Evolutionary conservation across 2,113 vertebrate genomes (phyloP), one percentile per base, ranked within the genome.

Genomic region (Rattus rattus): DNA sequence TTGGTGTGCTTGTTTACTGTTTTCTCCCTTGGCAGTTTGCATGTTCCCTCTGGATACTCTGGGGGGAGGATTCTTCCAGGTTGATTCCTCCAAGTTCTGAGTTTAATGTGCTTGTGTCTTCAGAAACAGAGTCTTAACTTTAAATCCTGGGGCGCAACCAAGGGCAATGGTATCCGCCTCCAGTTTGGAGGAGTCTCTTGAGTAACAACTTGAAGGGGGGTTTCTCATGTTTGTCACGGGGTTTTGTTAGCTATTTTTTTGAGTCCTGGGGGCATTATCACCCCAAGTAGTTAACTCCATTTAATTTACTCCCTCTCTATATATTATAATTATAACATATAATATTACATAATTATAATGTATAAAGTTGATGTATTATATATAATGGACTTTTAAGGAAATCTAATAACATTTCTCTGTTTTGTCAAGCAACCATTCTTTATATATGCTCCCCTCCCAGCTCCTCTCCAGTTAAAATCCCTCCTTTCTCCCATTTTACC

Each of bases 391-490:
- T 52, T 54, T 79, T 10, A 79, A 54, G 49, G 30, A 20, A 79
- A 54, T 49, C 30, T 77, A 33, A 52, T 52, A 79, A 10, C 14
- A 52, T 54, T 79, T 72, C 30, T 79, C 16, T 79, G 20, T 14
- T 54, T 54, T 76, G 52, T n/a, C 28, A 54, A 54, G 36, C 28
- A 30, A 10, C 16, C 49, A 19, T 79, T 9, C 3, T 36, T 49
- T 1, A 4, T 33, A 0, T 52, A 33, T 54, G 20, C 4, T 20
- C 30, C 28, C 28, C 1, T 28, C 1, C 47, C 14, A 33, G 12
- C 7, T 7, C 13, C 1, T 52, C 28, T 2, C 28, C 28, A 33
- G 30, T 33, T 79, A 33, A 52, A 19, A 14, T 33, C 9, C 7
- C 3, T 7, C 76, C 28, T 10, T 16, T 33, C 14, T 4, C 30